Evolutionary conservation across 2,113 vertebrate species (phyloP).

Genomic region (Sus scrofa): DNA sequence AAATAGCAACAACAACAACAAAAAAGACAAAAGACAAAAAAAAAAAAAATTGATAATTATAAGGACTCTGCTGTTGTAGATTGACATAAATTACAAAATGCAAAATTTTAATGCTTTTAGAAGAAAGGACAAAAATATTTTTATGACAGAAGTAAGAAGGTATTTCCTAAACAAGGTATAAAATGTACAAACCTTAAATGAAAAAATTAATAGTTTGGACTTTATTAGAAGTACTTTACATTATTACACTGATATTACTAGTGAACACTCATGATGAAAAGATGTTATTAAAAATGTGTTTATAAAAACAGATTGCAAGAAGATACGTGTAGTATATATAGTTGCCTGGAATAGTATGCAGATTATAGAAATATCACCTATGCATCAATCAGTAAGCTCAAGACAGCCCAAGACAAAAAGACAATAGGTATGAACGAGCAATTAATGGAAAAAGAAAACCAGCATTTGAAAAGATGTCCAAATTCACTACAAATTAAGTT

Average conservation of each 20-base stretch:
- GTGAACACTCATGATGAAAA: neutral
- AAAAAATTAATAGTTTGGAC: neutral
- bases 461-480: conserved; percentile 3
- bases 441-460: neutral
- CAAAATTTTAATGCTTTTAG: neutral
- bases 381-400: conserved; percentile 14
- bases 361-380: neutral
- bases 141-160: neutral
- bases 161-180: neutral
- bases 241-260: neutral
- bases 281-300: neutral
- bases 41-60: neutral
- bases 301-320: neutral
- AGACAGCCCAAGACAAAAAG: neutral
- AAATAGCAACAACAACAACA: no score
- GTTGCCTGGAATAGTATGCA: neutral
- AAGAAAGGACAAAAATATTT: conserved; percentile 22
- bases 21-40: no score
- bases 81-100: conserved; percentile 5
- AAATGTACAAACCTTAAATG: neutral
- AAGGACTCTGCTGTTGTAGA: neutral
- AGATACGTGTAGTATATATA: neutral
- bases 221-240: neutral
- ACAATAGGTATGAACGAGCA: neutral
- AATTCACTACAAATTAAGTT: neutral